These are phyloP conservation scores for Drosophila anomalata DNA, from an alignment of 2,888 invertebrate species.

Conservation along the genomic window DNA sequence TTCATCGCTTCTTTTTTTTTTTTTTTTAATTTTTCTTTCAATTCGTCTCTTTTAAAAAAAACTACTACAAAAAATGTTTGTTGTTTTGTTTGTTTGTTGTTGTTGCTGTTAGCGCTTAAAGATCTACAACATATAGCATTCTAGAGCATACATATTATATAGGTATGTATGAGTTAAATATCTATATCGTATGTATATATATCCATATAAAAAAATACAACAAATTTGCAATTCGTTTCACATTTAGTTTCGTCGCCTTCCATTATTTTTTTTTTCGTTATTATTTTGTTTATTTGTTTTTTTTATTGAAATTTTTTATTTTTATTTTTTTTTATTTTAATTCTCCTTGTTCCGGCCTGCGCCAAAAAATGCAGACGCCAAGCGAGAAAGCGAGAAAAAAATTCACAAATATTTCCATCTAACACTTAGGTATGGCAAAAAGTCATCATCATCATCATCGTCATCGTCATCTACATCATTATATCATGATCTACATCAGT, in stretches of 20 bases:
- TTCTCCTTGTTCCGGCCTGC: slow-evolving; percentile 25
- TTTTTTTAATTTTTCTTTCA: background rate
- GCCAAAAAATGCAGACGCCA: slow-evolving; percentile 38
- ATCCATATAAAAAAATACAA: slow-evolving; percentile 71
- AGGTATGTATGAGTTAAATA: slow-evolving; percentile 44
- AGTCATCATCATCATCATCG: slow-evolving; percentile 19
- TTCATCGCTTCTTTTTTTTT: slow-evolving; percentile 8
- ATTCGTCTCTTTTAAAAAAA: slow-evolving; percentile 52
- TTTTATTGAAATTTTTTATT: slow-evolving; percentile 14
- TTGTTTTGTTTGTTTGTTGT: slow-evolving; percentile 22
- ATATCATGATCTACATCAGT: slow-evolving; percentile 6
- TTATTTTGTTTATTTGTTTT: slow-evolving; percentile 9
- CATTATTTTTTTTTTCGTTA: slow-evolving; percentile 34
- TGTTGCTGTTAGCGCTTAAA: slow-evolving; percentile 62
- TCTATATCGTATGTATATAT: slow-evolving; percentile 46
- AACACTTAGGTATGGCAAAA: slow-evolving; percentile 70
- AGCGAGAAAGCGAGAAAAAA: slow-evolving; percentile 21
- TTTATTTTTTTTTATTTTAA: slow-evolving; percentile 20
- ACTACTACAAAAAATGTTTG: slow-evolving; percentile 65
- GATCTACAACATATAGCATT: slow-evolving; percentile 67
- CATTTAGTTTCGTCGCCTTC: slow-evolving; percentile 51
- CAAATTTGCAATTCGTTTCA: slow-evolving; percentile 73
- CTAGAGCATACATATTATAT: slow-evolving; percentile 41
- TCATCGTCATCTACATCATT: slow-evolving; percentile 20
- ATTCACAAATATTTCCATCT: slow-evolving; percentile 47